A percentile compares a stretch with the other conserved stretches of the same genome.
phyloP scores from a whole-genome alignment of 2,113 vertebrate species.

The Tragelaphus strepsiceros region DNA sequence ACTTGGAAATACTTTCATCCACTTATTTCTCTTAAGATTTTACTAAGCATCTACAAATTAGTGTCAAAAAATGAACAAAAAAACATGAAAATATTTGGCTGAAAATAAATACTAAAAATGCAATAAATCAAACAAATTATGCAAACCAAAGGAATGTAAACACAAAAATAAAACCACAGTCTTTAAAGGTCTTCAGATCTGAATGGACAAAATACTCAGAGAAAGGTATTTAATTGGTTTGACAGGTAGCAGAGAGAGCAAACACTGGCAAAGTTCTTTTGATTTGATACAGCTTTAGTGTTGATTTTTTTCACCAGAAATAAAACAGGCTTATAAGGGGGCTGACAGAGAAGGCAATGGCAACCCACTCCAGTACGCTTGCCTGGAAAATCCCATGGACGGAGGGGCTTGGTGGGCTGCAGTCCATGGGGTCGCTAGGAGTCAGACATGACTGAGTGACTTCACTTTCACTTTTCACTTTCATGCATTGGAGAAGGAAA shows the following conservation, averaged over 20 bases:
- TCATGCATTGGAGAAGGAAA: too few relatives aligned
- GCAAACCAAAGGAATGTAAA: constrained; percentile 81
- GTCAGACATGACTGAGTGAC: too few relatives aligned
- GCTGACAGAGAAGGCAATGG: not conserved
- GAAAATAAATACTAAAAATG: constrained; percentile 87
- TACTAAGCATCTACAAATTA: constrained; percentile 80
- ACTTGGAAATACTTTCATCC: constrained; percentile 63
- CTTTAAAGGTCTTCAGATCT: constrained; percentile 77
- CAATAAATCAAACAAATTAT: constrained; percentile 80
- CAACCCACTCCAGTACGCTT: too few relatives aligned
- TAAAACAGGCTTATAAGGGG: not conserved
- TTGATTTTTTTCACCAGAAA: not conserved
- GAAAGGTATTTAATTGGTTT: constrained; percentile 87
- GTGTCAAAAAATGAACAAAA: constrained; percentile 76
- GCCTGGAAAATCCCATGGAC: too few relatives aligned
- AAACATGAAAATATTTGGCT: constrained; percentile 81
- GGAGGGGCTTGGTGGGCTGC: too few relatives aligned
- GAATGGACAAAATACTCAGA: constrained; percentile 78
- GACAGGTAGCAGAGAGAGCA: constrained; percentile 81
- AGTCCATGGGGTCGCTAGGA: too few relatives aligned
- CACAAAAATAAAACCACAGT: constrained; percentile 78
- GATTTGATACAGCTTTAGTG: constrained; percentile 16
- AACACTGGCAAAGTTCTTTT: constrained; percentile 47
- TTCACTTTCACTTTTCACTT: too few relatives aligned
- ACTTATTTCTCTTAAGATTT: constrained; percentile 75